phyloP scores from a whole-genome alignment of 2,888 invertebrate genomes.

The Eristalis tenax region DNA sequence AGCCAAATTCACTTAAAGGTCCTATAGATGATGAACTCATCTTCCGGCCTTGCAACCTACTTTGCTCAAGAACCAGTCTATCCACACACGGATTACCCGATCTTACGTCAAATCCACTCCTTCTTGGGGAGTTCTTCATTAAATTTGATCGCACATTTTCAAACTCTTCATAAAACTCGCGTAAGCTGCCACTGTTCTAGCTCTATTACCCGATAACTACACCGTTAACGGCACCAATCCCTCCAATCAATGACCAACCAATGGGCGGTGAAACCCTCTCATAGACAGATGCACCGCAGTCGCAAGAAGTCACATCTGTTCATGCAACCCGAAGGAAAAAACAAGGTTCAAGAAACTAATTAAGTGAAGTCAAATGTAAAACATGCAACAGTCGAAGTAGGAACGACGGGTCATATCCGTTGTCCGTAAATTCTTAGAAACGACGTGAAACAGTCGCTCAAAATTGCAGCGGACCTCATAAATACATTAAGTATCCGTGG shows the following conservation, averaged over 20 bases:
- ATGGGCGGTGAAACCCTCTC: neutral
- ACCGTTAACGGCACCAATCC: neutral
- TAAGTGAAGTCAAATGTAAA: neutral
- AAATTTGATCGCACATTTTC: neutral
- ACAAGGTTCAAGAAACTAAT: constrained; percentile 14
- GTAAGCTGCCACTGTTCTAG: neutral
- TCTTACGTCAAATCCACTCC: no score
- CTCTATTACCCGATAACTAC: neutral
- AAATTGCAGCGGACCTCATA: constrained; percentile 53
- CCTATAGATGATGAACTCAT: no score
- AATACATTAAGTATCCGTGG: constrained; percentile 44
- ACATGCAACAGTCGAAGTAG: neutral
- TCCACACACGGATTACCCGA: no score
- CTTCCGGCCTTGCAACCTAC: no score
- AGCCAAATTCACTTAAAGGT: no score
- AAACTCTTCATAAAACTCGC: neutral
- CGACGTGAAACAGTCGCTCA: constrained; percentile 19
- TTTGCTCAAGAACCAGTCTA: no score
- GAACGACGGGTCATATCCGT: constrained; percentile 24
- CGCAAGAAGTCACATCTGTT: neutral
- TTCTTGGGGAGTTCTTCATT: neutral
- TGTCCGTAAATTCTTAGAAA: constrained; percentile 26
- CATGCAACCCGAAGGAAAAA: neutral
- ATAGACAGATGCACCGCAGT: neutral
- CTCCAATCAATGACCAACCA: neutral